Percentiles rank a stretch among this genome's conserved stretches.
phyloP scores from a whole-genome alignment of 1,140 invertebrate species.

The Helicoverpa zea region DNA sequence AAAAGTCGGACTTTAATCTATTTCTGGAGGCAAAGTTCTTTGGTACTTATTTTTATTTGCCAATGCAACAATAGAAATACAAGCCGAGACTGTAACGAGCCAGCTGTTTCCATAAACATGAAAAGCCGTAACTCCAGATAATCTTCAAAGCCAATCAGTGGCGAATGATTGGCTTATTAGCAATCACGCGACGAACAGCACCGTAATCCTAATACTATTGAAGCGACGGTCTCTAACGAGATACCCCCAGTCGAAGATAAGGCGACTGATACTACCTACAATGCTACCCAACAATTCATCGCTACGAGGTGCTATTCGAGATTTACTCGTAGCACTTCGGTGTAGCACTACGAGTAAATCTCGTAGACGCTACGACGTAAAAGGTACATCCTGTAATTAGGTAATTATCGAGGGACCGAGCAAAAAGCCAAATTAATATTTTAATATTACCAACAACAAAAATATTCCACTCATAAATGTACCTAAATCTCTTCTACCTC shows the following conservation, averaged over 20 bases:
- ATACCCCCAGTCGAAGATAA: constrained; percentile 33
- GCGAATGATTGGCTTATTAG: constrained; percentile 43
- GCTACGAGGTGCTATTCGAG: constrained; percentile 4
- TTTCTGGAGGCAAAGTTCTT: neutral
- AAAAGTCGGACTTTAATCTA: no score
- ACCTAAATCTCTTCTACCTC: neutral
- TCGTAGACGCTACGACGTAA: neutral
- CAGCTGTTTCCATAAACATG: constrained; percentile 20
- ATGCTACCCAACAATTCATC: constrained; percentile 1
- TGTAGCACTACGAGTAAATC: neutral
- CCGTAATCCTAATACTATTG: constrained; percentile 42
- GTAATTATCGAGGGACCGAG: neutral
- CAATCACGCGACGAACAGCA: constrained; percentile 31
- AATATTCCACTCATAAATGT: neutral
- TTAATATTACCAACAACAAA: neutral
- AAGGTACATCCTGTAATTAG: no score
- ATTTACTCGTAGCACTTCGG: no score
- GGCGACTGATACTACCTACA: constrained; percentile 15
- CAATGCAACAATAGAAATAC: neutral
- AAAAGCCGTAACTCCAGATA: constrained; percentile 23
- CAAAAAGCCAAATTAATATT: neutral
- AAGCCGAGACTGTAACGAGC: neutral
- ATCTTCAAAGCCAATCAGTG: constrained; percentile 47
- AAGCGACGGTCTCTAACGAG: constrained; percentile 39
- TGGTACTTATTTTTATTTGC: neutral